phyloP scores from a whole-genome alignment of 2,797 vertebrate genomes.

The Scyliorhinus canicula region DNA sequence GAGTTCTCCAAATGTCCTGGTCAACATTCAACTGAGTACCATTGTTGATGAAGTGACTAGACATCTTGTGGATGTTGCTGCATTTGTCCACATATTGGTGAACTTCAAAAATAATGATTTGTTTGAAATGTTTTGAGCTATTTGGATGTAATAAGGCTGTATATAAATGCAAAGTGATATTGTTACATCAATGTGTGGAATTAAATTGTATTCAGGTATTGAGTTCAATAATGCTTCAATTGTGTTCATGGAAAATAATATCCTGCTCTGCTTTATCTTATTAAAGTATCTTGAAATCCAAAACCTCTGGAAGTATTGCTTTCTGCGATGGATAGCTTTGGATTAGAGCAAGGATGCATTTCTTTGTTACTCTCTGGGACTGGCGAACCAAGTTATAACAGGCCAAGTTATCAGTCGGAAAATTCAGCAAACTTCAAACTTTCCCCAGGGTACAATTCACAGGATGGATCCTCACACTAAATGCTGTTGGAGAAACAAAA shows the following conservation, averaged over 20 bases:
- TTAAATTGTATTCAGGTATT: slow-evolving; percentile 3
- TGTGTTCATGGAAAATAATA: not conserved
- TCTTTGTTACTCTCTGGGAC: not conserved
- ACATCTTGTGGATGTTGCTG: not conserved
- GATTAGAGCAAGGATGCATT: not conserved
- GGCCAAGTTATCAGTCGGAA: not conserved
- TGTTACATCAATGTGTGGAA: not conserved
- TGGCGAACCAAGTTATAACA: not conserved
- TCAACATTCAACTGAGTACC: not conserved
- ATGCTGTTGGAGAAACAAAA: not conserved
- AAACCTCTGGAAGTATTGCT: not conserved
- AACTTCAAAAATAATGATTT: not conserved
- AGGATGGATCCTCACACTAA: not conserved
- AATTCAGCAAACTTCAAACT: not conserved
- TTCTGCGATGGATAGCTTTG: not conserved
- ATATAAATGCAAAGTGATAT: not conserved
- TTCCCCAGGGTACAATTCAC: not conserved
- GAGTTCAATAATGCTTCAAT: not conserved
- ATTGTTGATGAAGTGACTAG: not conserved
- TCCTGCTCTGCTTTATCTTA: not conserved
- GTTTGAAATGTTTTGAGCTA: not conserved
- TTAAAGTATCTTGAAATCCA: not conserved
- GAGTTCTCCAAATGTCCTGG: not conserved
- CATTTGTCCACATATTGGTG: not conserved
- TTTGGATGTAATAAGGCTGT: not conserved